Evolutionary conservation across 2,888 invertebrate species (phyloP), one percentile per base, ranked within the genome.

Genomic region (Drepanosiphum platanoidis): DNA sequence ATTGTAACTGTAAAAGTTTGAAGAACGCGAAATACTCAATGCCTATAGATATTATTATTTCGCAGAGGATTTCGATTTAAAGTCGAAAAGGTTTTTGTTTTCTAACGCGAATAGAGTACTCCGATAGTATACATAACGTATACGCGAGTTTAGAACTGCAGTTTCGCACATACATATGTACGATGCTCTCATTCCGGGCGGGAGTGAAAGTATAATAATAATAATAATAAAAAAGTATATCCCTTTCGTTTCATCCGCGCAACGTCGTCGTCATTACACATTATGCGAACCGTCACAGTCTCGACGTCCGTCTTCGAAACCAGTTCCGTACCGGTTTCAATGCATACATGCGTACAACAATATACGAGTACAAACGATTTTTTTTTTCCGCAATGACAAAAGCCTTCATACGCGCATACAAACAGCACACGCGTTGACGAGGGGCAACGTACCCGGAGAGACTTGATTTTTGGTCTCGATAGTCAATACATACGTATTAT

Each of bases 291-390:
- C n/a, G 32, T 66, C 42, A 22, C 39, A 42, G 32, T 78, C 13
- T 78, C 64, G 27, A 30, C 78, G n/a, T 66, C 78, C 0, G n/a
- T 79, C 66, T 42, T n/a, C 8, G 11, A 79, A 79, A 79, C 66
- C 46, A 66, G 66, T 79, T 66, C 32, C 30, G 78, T 79, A 80
- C 80, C 70, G 68, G 80, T 80, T 80, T 68, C 11, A 3, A 42
- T 27, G 8, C n/a, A 15, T n/a, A 39, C n/a, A 78, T 58, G 15
- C 7, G 13, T n/a, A 18, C 4, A 3, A 58, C n/a, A 3, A 18
- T n/a, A n/a, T 58, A n/a, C n/a, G 3, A 18, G 66, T 70, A 4
- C 61, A 5, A 27, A 8, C 36, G 27, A 30, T 72, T 71, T 71
- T 39, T 81, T 71, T 58, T n/a, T 70, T 71, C n/a, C n/a, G 34